These are phyloP conservation scores for Rhopalosiphum nymphaeae DNA, from an alignment of 2,888 invertebrate genomes.

Conservation along the genomic window DNA sequence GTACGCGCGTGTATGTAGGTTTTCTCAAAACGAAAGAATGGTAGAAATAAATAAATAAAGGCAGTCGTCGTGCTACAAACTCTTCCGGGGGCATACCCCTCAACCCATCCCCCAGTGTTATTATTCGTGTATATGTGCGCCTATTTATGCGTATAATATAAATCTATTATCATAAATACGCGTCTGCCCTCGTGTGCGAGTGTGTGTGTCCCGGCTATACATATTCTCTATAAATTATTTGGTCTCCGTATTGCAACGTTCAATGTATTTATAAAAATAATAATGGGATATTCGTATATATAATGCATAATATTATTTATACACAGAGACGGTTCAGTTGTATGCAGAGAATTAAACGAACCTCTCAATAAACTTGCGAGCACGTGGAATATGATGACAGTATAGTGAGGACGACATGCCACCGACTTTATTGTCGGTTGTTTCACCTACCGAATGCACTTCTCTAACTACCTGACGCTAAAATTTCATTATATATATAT, in stretches of 20 bases:
- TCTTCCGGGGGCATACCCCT: slow-evolving; percentile 23
- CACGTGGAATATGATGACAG: not conserved
- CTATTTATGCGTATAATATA: slow-evolving; percentile 11
- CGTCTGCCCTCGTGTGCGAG: not conserved
- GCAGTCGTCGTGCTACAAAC: slow-evolving; percentile 24
- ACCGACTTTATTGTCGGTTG: not conserved
- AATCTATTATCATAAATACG: slow-evolving; percentile 2
- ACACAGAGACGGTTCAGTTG: not conserved
- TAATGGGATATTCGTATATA: not conserved
- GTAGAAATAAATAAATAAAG: slow-evolving; percentile 24
- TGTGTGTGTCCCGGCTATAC: not conserved
- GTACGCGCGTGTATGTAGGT: slow-evolving; percentile 17
- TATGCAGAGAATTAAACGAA: not conserved
- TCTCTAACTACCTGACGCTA: not conserved
- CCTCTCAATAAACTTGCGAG: not conserved
- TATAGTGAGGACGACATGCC: not conserved
- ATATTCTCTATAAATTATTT: slow-evolving; percentile 9
- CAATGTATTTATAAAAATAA: not conserved
- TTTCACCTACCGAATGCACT: not conserved
- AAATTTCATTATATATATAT: not conserved
- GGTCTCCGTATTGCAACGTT: slow-evolving; percentile 19
- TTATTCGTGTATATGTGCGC: not conserved
- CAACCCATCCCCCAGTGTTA: not conserved
- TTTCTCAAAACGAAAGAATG: slow-evolving; percentile 51
- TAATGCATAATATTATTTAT: not conserved